Base-by-base conservation (phyloP, 2,888 invertebrate genomes). In the Plemyria rubiginata region DNA sequence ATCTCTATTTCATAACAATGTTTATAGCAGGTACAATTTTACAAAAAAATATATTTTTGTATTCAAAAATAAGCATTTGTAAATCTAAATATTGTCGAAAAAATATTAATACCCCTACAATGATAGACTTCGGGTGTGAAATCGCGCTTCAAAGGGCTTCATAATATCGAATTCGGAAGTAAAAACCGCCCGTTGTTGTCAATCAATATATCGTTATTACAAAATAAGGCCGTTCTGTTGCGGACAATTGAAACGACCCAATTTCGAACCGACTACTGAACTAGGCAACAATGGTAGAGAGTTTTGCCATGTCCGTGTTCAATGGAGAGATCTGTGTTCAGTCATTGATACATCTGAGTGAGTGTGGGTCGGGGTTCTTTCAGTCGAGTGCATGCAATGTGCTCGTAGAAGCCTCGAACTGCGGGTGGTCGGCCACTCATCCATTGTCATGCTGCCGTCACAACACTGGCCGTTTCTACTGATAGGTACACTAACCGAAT, bases 181-280 rank as follows among this genome's bases (percentile, higher is more conserved):
- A 70, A 75, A 77, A 75, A 70, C 63, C 62, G 55, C 56, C 65
- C 63, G 56, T 75, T 76, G 72, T 75, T 74, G 70, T 70, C 68
- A 77, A 80, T 78, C 78, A 78, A 77, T 79, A 77, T 75, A 82
- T 79, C 80, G 75, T 77, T 75, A 75, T 68, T 68, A 64, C 67
- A 71, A 65, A 66, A 80, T 78, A 78, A 78, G 77, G 76, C 70
- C 65, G 71, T 77, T 75, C 80, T 81, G 82, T 82, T 73, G 75
- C 77, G 78, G 79, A 86, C 86, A 86, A 88, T 86, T 80, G 85
- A 73, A 73, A 73, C 84, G 85, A 80, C 83, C 85, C 81, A 87
- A 80, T 84, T 84, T 81, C 72, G 67, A 78, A 80, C 77, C 77
- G 76, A 76, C 85, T 87, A 86, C 87, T 78, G 85, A 60, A 66